Percentiles rank a stretch among this genome's conserved stretches.
Conservation (phyloP, 2,888 invertebrate species). For the Drosophila formosana region DNA sequence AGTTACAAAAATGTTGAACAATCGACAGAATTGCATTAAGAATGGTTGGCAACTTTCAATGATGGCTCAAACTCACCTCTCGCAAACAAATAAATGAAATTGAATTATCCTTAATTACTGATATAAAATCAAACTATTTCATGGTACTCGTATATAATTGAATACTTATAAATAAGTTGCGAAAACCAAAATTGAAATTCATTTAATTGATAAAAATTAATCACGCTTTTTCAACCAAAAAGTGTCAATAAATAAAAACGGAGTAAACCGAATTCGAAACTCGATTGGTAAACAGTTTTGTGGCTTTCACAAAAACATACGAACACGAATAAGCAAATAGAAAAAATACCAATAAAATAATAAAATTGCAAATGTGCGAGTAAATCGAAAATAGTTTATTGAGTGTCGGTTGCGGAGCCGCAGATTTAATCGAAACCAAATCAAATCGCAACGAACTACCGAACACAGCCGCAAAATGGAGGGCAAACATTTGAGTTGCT, state of each 20-base stretch:
- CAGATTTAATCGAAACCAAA: slow-evolving; percentile 50
- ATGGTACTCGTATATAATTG: slow-evolving; percentile 4
- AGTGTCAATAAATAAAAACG: slow-evolving; percentile 28
- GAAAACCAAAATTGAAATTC: slow-evolving; percentile 10
- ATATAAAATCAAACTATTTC: slow-evolving; percentile 5
- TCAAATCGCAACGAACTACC: slow-evolving; percentile 23
- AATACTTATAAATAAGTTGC: slow-evolving; percentile 22
- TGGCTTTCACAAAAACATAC: slow-evolving; percentile 21
- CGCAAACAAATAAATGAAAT: slow-evolving; percentile 36
- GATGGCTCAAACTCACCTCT: slow-evolving; percentile 28
- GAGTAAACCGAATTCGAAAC: slow-evolving; percentile 31
- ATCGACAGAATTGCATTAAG: slow-evolving; percentile 36
- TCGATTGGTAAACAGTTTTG: slow-evolving; percentile 45
- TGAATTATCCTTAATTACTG: slow-evolving; percentile 6
- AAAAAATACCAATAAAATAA: slow-evolving; percentile 29
- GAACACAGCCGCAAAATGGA: slow-evolving; percentile 69
- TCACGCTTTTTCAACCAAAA: slow-evolving; percentile 3
- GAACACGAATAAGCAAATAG: slow-evolving; percentile 13
- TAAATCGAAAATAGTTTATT: slow-evolving; percentile 49
- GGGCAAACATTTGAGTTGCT: slow-evolving; percentile 72
- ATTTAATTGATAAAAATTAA: slow-evolving; percentile 19
- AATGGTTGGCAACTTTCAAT: slow-evolving; percentile 42
- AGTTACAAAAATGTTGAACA: slow-evolving; percentile 52
- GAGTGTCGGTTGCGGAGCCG: slow-evolving; percentile 42
- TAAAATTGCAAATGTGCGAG: slow-evolving; percentile 41